These are phyloP conservation scores for Semnornis frantzii DNA, from an alignment of 2,113 vertebrate genomes.

Conservation along the genomic window DNA sequence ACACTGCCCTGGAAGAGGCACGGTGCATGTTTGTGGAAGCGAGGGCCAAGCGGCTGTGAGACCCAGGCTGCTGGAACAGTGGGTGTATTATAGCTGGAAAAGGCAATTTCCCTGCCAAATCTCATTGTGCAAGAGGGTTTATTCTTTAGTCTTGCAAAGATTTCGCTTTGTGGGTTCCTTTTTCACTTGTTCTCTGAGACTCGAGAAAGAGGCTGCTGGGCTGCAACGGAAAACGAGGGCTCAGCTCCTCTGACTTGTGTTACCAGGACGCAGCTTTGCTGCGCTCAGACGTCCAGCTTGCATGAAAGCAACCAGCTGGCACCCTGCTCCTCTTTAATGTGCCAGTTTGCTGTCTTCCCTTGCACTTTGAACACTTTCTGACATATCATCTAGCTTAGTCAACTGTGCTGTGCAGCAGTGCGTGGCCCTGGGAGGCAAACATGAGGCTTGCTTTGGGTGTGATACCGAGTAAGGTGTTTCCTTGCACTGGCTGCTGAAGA, in stretches of 20 bases:
- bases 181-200: slow-evolving; percentile 8
- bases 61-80: slow-evolving; percentile 38
- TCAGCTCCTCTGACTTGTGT: neutral
- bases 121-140: slow-evolving; percentile 44
- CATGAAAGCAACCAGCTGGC: neutral
- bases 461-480: neutral
- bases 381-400: neutral
- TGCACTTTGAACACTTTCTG: neutral
- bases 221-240: neutral
- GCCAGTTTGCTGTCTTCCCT: neutral
- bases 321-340: neutral
- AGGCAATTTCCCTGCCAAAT: slow-evolving; percentile 49
- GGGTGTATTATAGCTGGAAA: slow-evolving; percentile 39
- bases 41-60: slow-evolving; percentile 5
- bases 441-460: neutral
- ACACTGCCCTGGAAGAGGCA: slow-evolving; percentile 21
- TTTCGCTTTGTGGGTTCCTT: neutral
- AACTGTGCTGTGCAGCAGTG: neutral
- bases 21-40: slow-evolving; percentile 1
- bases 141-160: slow-evolving; percentile 37
- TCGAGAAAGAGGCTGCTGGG: neutral
- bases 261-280: slow-evolving; percentile 3
- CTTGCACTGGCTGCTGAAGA: neutral
- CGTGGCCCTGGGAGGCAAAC: neutral
- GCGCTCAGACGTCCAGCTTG: neutral